phyloP scores from a whole-genome alignment of 2,888 invertebrate genomes.

The Cactoblastis cactorum region DNA sequence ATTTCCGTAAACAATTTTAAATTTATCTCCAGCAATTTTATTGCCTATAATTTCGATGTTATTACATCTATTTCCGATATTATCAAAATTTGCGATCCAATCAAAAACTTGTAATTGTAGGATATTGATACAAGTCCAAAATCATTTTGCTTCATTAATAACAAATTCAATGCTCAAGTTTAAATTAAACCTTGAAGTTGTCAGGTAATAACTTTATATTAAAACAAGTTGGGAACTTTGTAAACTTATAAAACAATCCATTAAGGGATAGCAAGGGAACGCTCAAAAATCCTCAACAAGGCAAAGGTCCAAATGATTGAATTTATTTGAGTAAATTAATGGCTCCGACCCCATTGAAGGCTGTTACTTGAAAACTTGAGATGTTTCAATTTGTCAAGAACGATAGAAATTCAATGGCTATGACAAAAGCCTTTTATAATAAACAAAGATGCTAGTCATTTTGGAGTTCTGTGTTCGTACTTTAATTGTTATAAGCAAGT shows the following conservation, averaged over 20 bases:
- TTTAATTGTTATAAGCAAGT: slow-evolving; percentile 24
- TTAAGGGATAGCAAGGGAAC: slow-evolving; percentile 35
- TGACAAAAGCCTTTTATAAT: slow-evolving; percentile 47
- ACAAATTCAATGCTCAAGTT: slow-evolving; percentile 4
- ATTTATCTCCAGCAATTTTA: not conserved
- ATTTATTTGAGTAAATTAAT: slow-evolving; percentile 68
- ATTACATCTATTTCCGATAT: slow-evolving; percentile 14
- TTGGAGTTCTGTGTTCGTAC: slow-evolving; percentile 29
- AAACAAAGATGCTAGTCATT: slow-evolving; percentile 52
- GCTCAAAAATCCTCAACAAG: slow-evolving; percentile 41
- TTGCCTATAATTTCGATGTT: not conserved
- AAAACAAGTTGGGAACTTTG: slow-evolving; percentile 8
- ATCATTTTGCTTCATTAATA: slow-evolving; percentile 5
- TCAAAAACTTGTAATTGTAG: slow-evolving; percentile 10
- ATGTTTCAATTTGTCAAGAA: slow-evolving; percentile 69
- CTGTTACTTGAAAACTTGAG: slow-evolving; percentile 56
- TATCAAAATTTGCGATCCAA: slow-evolving; percentile 3
- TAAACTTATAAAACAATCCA: slow-evolving; percentile 32
- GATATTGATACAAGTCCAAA: slow-evolving; percentile 7
- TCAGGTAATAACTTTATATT: slow-evolving; percentile 12
- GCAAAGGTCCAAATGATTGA: slow-evolving; percentile 59
- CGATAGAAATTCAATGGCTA: slow-evolving; percentile 61
- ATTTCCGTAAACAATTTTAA: slow-evolving; percentile 20
- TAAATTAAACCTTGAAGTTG: slow-evolving; percentile 8
- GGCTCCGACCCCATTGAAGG: slow-evolving; percentile 55